phyloP scores from a whole-genome alignment of 1,140 invertebrate genomes.

The Hyposmocoma kahamanoa region DNA sequence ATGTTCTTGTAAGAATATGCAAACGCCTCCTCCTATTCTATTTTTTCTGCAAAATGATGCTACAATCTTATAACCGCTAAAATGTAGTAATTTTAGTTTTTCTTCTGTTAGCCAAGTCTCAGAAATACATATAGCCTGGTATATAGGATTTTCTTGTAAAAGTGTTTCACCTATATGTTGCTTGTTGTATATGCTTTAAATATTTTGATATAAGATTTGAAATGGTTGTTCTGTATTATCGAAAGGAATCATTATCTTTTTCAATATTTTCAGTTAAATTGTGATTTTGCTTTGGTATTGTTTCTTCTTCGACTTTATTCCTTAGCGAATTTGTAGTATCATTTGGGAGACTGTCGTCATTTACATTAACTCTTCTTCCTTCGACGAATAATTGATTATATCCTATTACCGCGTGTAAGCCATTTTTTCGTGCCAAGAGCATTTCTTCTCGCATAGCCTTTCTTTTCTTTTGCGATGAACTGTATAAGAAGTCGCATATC shows the following conservation, averaged over 20 bases:
- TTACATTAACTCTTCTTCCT: slow-evolving; percentile 9
- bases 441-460: slow-evolving; percentile 6
- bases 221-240: no score
- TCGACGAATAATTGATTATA: slow-evolving; percentile 13
- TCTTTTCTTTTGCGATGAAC: slow-evolving; percentile 1
- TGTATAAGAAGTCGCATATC: slow-evolving; percentile 2
- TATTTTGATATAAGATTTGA: slow-evolving; percentile 10
- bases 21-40: not conserved
- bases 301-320: no score
- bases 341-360: no score
- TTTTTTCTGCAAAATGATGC: slow-evolving; percentile 2
- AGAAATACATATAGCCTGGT: slow-evolving; percentile 10
- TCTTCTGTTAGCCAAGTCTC: slow-evolving; percentile 3
- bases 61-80: slow-evolving; percentile 2
- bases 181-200: slow-evolving; percentile 12
- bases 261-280: no score
- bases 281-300: no score
- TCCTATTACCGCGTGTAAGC: slow-evolving; percentile 14
- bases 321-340: no score
- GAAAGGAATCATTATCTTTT: no score
- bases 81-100: not conserved
- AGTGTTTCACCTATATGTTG: slow-evolving; percentile 7
- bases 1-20: not conserved
- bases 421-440: slow-evolving; percentile 10
- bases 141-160: slow-evolving; percentile 3